Evolutionary conservation across 2,113 vertebrate species (phyloP), one percentile per base, ranked within the genome.

Genomic region (Clupea harengus): DNA sequence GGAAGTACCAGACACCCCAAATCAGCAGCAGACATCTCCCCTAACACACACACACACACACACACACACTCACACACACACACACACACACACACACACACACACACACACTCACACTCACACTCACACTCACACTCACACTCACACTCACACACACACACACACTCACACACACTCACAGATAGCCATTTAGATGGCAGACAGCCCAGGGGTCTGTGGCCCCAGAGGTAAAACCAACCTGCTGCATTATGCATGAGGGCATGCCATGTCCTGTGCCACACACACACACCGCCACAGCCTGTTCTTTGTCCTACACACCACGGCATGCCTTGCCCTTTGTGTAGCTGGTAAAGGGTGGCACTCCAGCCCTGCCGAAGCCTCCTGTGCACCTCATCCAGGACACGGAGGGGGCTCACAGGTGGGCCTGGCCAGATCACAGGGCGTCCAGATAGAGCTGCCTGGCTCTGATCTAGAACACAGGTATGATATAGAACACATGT

Each of bases 1-100:
- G 89, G 88, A 60, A 85, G 82, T 89, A 85, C 85, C 88, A 94
- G 93, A 92, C 92, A 89, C 91, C 90, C 89, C 64, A 45, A 87
- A 87, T 86, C 82, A 85, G 64, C 83, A 54, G 15, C 17, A 17
- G 15, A 17, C 13, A 54, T 4, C 52, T 15, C 17, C 52, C 15
- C 13, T 4, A 72, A 72, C 25, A 28, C 25, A 28, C 25, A 32
- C 64, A 72, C 4, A n/a, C 57, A 64, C 22, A 64, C 57, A 64
- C 57, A 60, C 57, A n/a, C 57, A n/a, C 20, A 3, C 57, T n/a
- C 20, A n/a, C 57, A 60, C 54, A 60, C 20, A 60, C 57, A 6
- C 20, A 60, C 57, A 60, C 57, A 60, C 22, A n/a, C 4, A n/a
- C 57, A 60, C 6, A 60, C 6, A 8, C 20, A 22, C 22, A 60